A percentile compares a stretch with the other conserved stretches of the same genome.
phyloP scores from a whole-genome alignment of 2,113 vertebrate genomes.

The human (Homo sapiens) region DNA sequence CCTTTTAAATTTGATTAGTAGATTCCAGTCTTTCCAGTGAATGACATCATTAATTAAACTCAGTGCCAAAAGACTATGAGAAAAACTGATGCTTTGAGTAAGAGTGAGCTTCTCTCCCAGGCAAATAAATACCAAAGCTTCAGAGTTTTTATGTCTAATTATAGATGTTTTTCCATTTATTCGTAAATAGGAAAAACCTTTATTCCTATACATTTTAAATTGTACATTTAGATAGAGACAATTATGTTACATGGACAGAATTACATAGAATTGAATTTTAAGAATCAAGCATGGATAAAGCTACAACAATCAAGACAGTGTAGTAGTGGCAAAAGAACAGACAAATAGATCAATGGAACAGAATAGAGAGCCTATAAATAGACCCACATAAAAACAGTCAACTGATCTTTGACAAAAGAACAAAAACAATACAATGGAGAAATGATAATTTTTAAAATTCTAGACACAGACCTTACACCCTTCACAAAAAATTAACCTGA shows the following conservation, averaged over 20 bases:
- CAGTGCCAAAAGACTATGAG: constrained; percentile 8
- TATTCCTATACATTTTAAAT: neutral
- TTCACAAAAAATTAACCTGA: neutral
- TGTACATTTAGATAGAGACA: neutral
- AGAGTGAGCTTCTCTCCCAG: constrained; percentile 34
- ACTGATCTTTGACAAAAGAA: neutral
- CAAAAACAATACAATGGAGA: neutral
- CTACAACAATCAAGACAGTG: neutral
- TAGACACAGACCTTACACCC: neutral
- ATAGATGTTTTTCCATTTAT: neutral
- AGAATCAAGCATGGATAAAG: neutral
- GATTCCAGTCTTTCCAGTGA: constrained; percentile 22
- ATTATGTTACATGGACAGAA: neutral
- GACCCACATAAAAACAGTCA: neutral
- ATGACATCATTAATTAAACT: constrained; percentile 20
- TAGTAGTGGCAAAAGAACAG: neutral
- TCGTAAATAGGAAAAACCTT: constrained; percentile 16
- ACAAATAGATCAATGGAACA: neutral
- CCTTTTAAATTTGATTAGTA: constrained; percentile 54
- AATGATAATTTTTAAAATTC: neutral
- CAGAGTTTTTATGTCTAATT: neutral
- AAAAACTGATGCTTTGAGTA: constrained; percentile 48
- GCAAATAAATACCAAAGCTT: neutral
- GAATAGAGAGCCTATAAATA: neutral
- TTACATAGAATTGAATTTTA: neutral